A percentile compares a stretch with the other conserved stretches of the same genome.
These are phyloP conservation scores for Euspilapteryx auroguttella DNA, from an alignment of 2,888 invertebrate species.

Conservation along the genomic window DNA sequence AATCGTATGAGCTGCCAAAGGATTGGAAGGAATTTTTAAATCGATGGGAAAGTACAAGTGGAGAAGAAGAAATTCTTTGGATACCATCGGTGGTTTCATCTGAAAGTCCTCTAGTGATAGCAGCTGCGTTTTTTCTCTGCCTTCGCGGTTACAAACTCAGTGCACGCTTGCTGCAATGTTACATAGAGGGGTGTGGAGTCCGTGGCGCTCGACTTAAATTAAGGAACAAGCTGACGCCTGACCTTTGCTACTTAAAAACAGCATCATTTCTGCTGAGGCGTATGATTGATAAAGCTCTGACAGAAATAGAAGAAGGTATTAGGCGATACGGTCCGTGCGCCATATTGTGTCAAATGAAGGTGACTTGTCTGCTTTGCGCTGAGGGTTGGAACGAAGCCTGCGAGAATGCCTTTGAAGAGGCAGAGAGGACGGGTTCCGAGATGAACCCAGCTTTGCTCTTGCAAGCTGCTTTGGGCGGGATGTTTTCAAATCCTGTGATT, in stretches of 20 bases:
- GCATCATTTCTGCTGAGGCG: constrained; percentile 25
- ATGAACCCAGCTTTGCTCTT: constrained; percentile 23
- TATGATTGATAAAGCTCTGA: constrained; percentile 20
- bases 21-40: constrained; percentile 31
- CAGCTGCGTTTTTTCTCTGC: constrained; percentile 47
- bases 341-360: constrained; percentile 31
- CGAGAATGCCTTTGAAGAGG: constrained; percentile 20
- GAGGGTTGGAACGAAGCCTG: constrained; percentile 33
- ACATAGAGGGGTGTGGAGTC: constrained; percentile 22
- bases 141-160: constrained; percentile 34
- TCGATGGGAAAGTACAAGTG: constrained; percentile 32
- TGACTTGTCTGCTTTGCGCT: constrained; percentile 20
- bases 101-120: constrained; percentile 29
- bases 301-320: constrained; percentile 19
- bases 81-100: constrained; percentile 19
- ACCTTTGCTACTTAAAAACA: constrained; percentile 30
- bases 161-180: constrained; percentile 27
- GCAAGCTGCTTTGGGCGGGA: constrained; percentile 23
- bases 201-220: constrained; percentile 18
- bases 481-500: constrained; percentile 16
- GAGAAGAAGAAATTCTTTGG: constrained; percentile 43
- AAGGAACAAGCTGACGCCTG: constrained; percentile 13
- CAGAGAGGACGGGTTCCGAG: constrained; percentile 28
- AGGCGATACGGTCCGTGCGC: constrained; percentile 28
- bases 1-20: constrained; percentile 24